Conservation (phyloP, 23 tunicate genomes). For the Ciona savignyi region DNA sequence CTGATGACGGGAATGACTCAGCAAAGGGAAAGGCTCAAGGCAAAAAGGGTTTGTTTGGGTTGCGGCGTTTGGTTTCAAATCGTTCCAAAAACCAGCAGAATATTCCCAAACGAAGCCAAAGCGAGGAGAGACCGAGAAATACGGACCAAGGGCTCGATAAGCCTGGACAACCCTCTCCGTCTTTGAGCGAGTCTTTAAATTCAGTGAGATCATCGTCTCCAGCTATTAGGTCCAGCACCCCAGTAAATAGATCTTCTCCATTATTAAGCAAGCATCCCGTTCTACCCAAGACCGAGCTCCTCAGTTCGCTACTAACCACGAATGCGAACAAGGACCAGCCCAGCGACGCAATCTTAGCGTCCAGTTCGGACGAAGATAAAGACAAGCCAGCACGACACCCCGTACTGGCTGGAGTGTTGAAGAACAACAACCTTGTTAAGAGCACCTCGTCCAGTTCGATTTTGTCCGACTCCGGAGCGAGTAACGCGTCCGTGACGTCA, state of each 20-base stretch:
- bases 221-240: not conserved
- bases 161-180: constrained; percentile 1
- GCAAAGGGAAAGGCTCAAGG: not conserved
- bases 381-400: constrained; percentile 4
- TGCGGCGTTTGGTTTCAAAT: constrained; percentile 17
- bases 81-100: not conserved
- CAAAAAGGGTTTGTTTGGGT: constrained; percentile 49
- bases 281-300: constrained; percentile 45
- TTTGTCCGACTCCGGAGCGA: constrained; percentile 57
- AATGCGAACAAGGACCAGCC: constrained; percentile 14
- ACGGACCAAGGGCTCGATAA: not conserved
- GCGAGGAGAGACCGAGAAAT: constrained; percentile 10
- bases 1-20: not conserved
- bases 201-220: not conserved
- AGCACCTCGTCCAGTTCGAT: constrained; percentile 56
- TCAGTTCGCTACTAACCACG: constrained; percentile 22
- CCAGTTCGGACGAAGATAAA: constrained; percentile 15
- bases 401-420: constrained; percentile 27
- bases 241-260: not conserved
- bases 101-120: not conserved
- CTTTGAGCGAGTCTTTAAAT: not conserved
- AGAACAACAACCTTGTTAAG: constrained; percentile 52
- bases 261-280: constrained; percentile 8
- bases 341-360: not conserved
- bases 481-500: constrained; percentile 38